A percentile compares a stretch with the other conserved stretches of the same genome.
Conservation (phyloP, 2,113 vertebrate genomes). For the Upupa epops region DNA sequence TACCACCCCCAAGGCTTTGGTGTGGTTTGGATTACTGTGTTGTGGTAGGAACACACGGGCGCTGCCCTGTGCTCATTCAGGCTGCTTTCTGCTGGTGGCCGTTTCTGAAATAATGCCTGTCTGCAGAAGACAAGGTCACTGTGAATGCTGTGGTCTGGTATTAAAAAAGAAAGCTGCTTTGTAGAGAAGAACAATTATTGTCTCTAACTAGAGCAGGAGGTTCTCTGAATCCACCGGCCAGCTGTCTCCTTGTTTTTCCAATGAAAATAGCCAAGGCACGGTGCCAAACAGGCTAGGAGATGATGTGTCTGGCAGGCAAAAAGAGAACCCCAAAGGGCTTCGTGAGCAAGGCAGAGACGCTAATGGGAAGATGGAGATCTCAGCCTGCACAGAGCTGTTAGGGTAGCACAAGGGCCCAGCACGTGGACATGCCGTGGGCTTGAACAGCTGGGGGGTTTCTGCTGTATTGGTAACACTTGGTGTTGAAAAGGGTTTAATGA, state of each 20-base stretch:
- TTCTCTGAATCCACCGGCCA: conserved; percentile 49
- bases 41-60: not conserved
- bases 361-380: not conserved
- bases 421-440: not conserved
- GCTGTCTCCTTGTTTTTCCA: conserved; percentile 29
- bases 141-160: conserved; percentile 15
- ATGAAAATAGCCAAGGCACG: not conserved
- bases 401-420: not conserved
- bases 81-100: not conserved
- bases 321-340: not conserved
- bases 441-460: not conserved
- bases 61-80: not conserved
- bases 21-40: not conserved
- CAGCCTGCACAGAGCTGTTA: not conserved
- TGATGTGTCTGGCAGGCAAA: not conserved
- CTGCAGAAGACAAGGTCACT: conserved; percentile 9
- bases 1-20: not conserved
- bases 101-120: conserved; percentile 16
- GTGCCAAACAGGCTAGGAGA: not conserved
- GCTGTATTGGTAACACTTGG: not conserved
- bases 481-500: not conserved
- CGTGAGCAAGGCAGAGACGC: not conserved
- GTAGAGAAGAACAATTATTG: conserved; percentile 27
- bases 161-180: conserved; percentile 17
- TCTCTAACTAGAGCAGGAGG: conserved; percentile 39